Evolutionary conservation across 1,140 invertebrate species (phyloP), one percentile per base, ranked within the genome.

Genomic region (Zaprionus taronus): DNA sequence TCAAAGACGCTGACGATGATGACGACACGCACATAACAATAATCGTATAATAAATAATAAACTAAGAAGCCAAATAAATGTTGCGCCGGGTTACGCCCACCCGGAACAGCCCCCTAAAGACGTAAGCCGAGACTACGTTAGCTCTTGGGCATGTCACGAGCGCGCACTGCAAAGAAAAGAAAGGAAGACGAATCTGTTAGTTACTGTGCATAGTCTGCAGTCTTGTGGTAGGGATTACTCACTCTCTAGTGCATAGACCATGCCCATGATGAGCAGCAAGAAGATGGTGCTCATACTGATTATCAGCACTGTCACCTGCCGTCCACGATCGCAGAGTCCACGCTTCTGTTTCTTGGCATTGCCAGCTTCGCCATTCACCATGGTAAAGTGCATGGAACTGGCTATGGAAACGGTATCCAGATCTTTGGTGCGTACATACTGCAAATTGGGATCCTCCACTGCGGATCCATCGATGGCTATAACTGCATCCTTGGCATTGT

Each of bases 301-400:
- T 57, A 97, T 96, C 28, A 97, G 94, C 20, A 97, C 95, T 26
- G 96, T 96, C 61, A 97, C 95, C 91, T 96, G 96, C 81, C 97
- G 95, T 63, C 94, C 95, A 51, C 95, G 95, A 79, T 95, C 94
- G 93, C 96, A 97, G 91, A 93, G 76, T 83, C 93, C 72, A 72
- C 93, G 64, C 77, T 93, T 80, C 53, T 70, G 78, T 66, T 93
- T 91, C 65, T 89, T 83, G 61, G 93, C 84, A 51, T 95, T 95
- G 93, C 95, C 95, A 41, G 95, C 95, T 82, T 96, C 95, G 15
- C 96, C 96, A 89, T 97, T 97, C 53, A 97, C 95, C 47, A 97
- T 96, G 5, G 96, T 97, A 91, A 97, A 97, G 93, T 97, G 96
- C 65, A 96, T 97, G 67, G 96, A 97, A 92, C 96, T 97, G 31